phyloP scores from a whole-genome alignment of 2,113 vertebrate genomes.

The Pseudorectes ferrugineus region DNA sequence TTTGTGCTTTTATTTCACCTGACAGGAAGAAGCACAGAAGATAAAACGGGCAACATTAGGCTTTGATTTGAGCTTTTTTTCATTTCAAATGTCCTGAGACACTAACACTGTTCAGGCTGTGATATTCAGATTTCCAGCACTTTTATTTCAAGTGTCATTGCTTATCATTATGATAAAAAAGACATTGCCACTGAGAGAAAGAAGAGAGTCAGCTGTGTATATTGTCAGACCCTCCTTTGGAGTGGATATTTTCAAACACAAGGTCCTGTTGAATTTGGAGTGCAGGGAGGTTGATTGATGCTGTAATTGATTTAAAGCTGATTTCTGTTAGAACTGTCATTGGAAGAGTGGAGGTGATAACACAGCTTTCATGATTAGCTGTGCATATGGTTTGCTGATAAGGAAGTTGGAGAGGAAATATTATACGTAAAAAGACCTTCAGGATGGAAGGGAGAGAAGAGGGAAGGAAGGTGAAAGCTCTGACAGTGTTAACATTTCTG shows the following conservation, averaged over 20 bases:
- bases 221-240: not conserved
- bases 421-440: not conserved
- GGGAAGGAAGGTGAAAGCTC: not conserved
- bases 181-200: not conserved
- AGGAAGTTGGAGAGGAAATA: not conserved
- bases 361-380: not conserved
- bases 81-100: not conserved
- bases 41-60: not conserved
- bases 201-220: not conserved
- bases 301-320: slow-evolving; percentile 34
- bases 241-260: not conserved
- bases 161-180: slow-evolving; percentile 7
- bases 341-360: not conserved
- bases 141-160: slow-evolving; percentile 3
- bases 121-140: not conserved
- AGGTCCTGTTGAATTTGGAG: not conserved
- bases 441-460: not conserved
- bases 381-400: slow-evolving; percentile 7
- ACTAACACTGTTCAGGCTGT: not conserved
- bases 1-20: not conserved
- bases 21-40: not conserved
- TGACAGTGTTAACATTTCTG: not conserved
- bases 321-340: not conserved
- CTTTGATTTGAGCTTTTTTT: not conserved
- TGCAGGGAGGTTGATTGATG: not conserved